Evolutionary conservation across 1,140 invertebrate species (phyloP).

Genomic region (Antheraea pernyi): DNA sequence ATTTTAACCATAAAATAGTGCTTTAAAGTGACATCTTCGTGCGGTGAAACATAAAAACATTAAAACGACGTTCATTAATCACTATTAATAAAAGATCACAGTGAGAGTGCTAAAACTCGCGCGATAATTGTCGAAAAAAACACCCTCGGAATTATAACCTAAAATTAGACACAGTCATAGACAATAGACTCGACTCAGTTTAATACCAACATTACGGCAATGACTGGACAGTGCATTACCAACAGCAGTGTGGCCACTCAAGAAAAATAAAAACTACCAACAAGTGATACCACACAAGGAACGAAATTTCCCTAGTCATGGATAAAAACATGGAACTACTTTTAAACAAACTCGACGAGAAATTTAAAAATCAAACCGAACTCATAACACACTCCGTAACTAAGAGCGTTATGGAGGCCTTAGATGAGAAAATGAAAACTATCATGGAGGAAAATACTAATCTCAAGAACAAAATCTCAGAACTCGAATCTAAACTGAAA

Average conservation of each 20-base stretch:
- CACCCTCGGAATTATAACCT: not conserved
- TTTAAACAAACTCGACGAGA: constrained; percentile 25
- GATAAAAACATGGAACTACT: constrained; percentile 16
- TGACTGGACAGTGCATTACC: constrained; percentile 9
- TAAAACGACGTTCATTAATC: not conserved
- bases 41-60: not conserved
- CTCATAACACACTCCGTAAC: constrained; percentile 25
- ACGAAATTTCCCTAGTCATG: constrained; percentile 4
- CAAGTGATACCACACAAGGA: constrained; percentile 4
- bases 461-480: constrained; percentile 14
- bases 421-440: constrained; percentile 22
- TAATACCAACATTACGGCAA: not conserved
- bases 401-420: constrained; percentile 17
- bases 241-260: constrained; percentile 12
- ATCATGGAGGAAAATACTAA: constrained; percentile 19
- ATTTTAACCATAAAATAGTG: not conserved
- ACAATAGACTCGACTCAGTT: not conserved
- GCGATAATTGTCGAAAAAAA: not conserved
- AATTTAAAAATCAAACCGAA: constrained; percentile 24
- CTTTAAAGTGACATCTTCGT: not conserved
- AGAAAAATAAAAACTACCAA: constrained; percentile 16
- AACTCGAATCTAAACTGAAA: constrained; percentile 9
- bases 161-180: not conserved
- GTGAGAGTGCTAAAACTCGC: not conserved
- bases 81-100: not conserved